phyloP scores from a whole-genome alignment of 2,888 invertebrate genomes.

The Laspeyria flexula region DNA sequence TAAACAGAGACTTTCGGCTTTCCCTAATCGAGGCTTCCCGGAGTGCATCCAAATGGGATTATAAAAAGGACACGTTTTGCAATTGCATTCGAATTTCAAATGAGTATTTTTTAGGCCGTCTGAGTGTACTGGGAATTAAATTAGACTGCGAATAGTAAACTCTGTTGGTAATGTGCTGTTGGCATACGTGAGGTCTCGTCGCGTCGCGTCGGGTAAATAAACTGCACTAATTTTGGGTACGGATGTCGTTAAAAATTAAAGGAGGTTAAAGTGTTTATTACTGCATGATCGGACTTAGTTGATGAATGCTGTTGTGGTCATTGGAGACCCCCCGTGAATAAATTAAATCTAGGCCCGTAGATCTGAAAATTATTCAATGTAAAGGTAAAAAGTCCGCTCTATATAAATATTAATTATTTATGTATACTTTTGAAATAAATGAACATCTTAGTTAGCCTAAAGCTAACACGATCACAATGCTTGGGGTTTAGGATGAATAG shows the following conservation, averaged over 20 bases:
- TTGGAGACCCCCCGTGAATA: too few relatives aligned
- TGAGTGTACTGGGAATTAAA: constrained; percentile 76
- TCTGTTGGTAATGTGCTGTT: constrained; percentile 54
- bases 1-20: constrained; percentile 51
- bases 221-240: constrained; percentile 23
- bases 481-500: too few relatives aligned
- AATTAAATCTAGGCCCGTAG: too few relatives aligned
- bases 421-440: too few relatives aligned
- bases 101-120: constrained; percentile 79
- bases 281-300: neutral
- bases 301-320: neutral
- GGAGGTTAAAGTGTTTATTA: neutral
- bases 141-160: constrained; percentile 66
- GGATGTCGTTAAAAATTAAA: constrained; percentile 27
- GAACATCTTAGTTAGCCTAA: too few relatives aligned
- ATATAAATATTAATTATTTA: too few relatives aligned
- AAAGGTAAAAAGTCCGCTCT: too few relatives aligned
- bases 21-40: constrained; percentile 49
- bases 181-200: constrained; percentile 61
- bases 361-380: too few relatives aligned
- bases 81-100: constrained; percentile 80
- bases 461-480: too few relatives aligned
- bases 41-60: constrained; percentile 74
- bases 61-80: constrained; percentile 71
- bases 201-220: constrained; percentile 34